These are phyloP conservation scores for Podotricha telesiphe DNA, from an alignment of 2,888 invertebrate species.

Conservation along the genomic window DNA sequence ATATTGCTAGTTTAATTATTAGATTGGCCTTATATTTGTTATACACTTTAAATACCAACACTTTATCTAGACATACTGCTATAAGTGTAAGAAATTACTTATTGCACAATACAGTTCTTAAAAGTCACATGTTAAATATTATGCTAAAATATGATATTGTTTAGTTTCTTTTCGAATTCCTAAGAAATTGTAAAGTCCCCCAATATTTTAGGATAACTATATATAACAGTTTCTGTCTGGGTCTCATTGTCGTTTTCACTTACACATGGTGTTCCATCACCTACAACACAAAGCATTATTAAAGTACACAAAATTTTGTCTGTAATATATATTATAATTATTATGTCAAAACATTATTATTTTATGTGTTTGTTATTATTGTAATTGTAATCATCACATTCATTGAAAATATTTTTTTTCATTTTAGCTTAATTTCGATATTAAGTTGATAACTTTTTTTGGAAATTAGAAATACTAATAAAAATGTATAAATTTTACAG, in stretches of 20 bases:
- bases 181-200: constrained; percentile 55
- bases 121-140: constrained; percentile 3
- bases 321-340: no score
- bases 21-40: no score
- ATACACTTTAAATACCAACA: background rate
- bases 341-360: no score
- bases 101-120: background rate
- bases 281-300: constrained; percentile 31
- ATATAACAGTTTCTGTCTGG: constrained; percentile 65
- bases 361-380: no score
- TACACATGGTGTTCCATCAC: constrained; percentile 55
- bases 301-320: background rate
- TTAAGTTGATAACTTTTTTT: no score
- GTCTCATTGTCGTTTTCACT: constrained; percentile 62
- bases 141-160: constrained; percentile 12
- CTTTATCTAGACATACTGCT: background rate
- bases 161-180: constrained; percentile 24
- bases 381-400: no score
- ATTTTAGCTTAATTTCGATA: no score
- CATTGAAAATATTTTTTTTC: no score
- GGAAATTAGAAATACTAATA: no score
- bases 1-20: no score
- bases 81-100: background rate
- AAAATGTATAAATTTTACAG: no score
- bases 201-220: constrained; percentile 69